A percentile compares a stretch with the other conserved stretches of the same genome.
Conservation (phyloP, 2,888 invertebrate species). For the Tromatobia lineatoria region DNA sequence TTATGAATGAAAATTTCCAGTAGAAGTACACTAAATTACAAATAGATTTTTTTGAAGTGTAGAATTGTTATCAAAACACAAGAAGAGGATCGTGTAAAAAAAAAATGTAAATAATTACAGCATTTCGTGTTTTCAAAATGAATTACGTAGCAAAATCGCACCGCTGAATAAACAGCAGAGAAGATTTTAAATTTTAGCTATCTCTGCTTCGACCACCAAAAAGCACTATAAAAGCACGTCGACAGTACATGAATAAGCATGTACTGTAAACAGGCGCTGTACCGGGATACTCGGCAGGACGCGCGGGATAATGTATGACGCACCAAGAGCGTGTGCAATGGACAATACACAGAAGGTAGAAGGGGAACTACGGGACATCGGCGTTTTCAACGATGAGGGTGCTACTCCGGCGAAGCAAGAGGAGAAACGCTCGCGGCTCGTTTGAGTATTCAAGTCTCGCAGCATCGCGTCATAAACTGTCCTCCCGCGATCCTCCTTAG, state of each 20-base stretch:
- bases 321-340: constrained; percentile 37
- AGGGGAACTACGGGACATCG: constrained; percentile 66
- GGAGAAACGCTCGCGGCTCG: constrained; percentile 76
- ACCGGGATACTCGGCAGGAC: not conserved
- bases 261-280: not conserved
- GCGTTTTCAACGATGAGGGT: constrained; percentile 20
- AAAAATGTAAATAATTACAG: too few relatives aligned
- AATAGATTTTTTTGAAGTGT: too few relatives aligned
- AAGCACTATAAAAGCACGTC: not conserved
- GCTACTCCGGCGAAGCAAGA: constrained; percentile 30
- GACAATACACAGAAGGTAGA: constrained; percentile 49
- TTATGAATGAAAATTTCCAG: too few relatives aligned
- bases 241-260: not conserved
- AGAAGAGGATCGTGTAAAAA: too few relatives aligned
- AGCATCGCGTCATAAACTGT: constrained; percentile 81
- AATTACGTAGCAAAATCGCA: too few relatives aligned
- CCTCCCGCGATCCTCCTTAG: constrained; percentile 76
- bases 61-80: too few relatives aligned
- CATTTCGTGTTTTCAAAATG: too few relatives aligned
- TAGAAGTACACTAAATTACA: too few relatives aligned
- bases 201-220: not conserved
- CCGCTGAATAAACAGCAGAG: too few relatives aligned
- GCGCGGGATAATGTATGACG: constrained; percentile 52
- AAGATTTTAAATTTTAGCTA: not conserved
- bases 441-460: constrained; percentile 82